Conservation (phyloP, 1,140 invertebrate species). For the Atta colombica region DNA sequence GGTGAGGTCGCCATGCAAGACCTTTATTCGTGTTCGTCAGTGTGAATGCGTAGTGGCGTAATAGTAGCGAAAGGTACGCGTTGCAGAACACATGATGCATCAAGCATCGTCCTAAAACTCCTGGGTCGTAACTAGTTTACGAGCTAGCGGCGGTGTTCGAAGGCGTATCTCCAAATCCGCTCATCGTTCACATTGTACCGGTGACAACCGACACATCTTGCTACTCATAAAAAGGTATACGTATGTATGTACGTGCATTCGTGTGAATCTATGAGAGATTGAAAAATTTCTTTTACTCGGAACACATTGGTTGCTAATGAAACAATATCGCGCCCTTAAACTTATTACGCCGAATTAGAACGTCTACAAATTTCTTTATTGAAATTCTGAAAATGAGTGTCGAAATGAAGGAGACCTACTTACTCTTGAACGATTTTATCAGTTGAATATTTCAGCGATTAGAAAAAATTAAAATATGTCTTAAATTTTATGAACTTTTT, state of each 20-base stretch:
- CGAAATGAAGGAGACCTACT: background rate
- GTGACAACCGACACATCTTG: background rate
- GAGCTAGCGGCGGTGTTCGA: constrained; percentile 9
- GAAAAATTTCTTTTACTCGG: constrained; percentile 11
- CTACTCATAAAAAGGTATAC: constrained; percentile 35
- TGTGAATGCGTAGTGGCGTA: background rate
- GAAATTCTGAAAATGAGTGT: background rate
- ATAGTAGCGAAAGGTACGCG: background rate
- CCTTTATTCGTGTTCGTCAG: background rate
- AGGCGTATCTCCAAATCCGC: constrained; percentile 23
- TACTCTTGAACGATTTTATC: background rate
- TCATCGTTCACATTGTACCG: background rate
- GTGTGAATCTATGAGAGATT: background rate
- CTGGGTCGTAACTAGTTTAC: constrained; percentile 39
- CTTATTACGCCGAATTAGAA: background rate
- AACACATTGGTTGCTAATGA: background rate
- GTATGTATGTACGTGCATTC: background rate
- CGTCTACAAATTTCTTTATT: background rate
- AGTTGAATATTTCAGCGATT: background rate
- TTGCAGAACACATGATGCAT: background rate
- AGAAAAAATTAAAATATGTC: background rate
- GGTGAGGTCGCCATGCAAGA: background rate
- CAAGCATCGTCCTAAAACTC: constrained; percentile 34
- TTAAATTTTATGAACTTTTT: background rate
- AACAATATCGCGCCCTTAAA: background rate